Evolutionary conservation across 2,113 vertebrate genomes (phyloP).

Genomic region (Takifugu bimaculatus): DNA sequence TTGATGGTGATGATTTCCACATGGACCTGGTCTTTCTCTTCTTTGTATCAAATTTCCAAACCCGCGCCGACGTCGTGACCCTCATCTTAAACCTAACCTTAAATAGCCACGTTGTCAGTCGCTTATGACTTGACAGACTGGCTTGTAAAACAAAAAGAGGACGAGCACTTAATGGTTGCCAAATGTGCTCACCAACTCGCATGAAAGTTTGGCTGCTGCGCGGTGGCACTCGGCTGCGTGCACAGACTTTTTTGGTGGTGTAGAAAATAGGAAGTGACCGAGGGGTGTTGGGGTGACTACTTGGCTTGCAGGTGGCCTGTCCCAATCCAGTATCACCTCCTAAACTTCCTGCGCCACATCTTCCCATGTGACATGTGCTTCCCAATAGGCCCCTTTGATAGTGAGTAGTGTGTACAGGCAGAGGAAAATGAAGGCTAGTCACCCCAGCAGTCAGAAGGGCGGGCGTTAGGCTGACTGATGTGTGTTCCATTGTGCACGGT

Average conservation of each 20-base stretch:
- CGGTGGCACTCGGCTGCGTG: conserved; percentile 21
- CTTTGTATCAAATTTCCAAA: conserved; percentile 63
- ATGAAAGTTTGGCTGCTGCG: conserved; percentile 43
- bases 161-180: conserved; percentile 72
- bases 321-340: conserved; percentile 64
- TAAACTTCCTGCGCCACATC: conserved; percentile 34
- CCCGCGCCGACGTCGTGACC: conserved; percentile 57
- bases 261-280: conserved; percentile 55
- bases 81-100: conserved; percentile 63
- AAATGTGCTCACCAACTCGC: conserved; percentile 65
- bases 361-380: conserved; percentile 55
- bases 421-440: conserved; percentile 53
- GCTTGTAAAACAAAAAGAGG: conserved; percentile 56
- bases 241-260: conserved; percentile 44
- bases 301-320: conserved; percentile 64
- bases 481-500: conserved; percentile 66
- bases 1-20: conserved; percentile 70
- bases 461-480: conserved; percentile 53
- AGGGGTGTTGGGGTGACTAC: conserved; percentile 34
- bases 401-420: conserved; percentile 62
- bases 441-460: conserved; percentile 45
- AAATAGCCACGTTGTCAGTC: conserved; percentile 71
- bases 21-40: conserved; percentile 69
- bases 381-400: conserved; percentile 66
- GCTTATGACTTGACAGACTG: conserved; percentile 69